Evolutionary conservation across 2,888 invertebrate genomes (phyloP).

Genomic region (Trichogramma evanescens): DNA sequence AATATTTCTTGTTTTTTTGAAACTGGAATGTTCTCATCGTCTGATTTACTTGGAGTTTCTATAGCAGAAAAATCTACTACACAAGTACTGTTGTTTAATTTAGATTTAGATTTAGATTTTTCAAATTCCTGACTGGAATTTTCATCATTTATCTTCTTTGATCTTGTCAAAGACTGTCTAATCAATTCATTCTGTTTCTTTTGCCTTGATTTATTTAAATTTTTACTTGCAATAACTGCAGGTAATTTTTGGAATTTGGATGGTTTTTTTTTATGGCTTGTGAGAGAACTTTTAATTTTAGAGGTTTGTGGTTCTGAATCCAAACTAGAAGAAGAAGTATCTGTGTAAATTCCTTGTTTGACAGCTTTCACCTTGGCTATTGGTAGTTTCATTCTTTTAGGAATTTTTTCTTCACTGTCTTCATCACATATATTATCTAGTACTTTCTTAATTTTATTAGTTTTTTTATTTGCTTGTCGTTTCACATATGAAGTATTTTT

Average conservation of each 20-base stretch:
- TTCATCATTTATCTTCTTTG: slow-evolving; percentile 20
- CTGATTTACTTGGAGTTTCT: slow-evolving; percentile 8
- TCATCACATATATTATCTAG: slow-evolving; percentile 25
- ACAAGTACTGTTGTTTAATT: slow-evolving; percentile 10
- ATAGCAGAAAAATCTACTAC: not conserved
- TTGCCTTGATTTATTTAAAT: slow-evolving; percentile 17
- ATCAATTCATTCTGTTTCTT: not conserved
- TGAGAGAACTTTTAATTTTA: not conserved
- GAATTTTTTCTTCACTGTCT: slow-evolving; percentile 5
- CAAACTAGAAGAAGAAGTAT: not conserved
- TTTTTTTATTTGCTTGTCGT: slow-evolving; percentile 11
- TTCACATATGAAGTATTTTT: slow-evolving; percentile 19
- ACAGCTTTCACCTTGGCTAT: not conserved
- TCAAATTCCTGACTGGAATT: slow-evolving; percentile 34
- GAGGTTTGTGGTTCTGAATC: not conserved
- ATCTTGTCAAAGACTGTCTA: slow-evolving; percentile 4
- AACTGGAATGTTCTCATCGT: slow-evolving; percentile 17
- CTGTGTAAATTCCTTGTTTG: not conserved
- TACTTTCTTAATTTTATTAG: slow-evolving; percentile 11
- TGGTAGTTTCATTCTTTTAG: not conserved
- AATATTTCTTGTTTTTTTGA: slow-evolving; percentile 11
- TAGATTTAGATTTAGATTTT: not conserved
- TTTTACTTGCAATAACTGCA: not conserved
- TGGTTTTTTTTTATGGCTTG: not conserved
- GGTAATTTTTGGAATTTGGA: not conserved